A percentile compares a stretch with the other conserved stretches of the same genome.
phyloP scores from a whole-genome alignment of 2,888 invertebrate species.

The Microctonus aethiopoides region DNA sequence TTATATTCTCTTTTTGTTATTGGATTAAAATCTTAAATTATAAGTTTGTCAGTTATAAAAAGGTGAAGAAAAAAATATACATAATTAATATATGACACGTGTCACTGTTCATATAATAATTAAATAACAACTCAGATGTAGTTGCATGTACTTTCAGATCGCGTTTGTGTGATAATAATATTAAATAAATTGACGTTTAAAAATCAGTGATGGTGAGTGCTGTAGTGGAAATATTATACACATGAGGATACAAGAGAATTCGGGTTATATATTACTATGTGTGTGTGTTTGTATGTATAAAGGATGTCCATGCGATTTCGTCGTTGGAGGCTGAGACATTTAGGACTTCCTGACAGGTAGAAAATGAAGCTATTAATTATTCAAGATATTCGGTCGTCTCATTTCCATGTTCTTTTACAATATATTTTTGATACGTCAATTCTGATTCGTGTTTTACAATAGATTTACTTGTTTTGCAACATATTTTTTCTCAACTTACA shows the following conservation, averaged over 20 bases:
- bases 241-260: too few species aligned
- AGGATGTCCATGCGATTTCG: slow-evolving; percentile 34
- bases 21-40: too few species aligned
- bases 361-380: slow-evolving; percentile 65
- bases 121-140: not conserved
- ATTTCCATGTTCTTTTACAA: slow-evolving; percentile 31
- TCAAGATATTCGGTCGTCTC: slow-evolving; percentile 37
- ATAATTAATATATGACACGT: not conserved
- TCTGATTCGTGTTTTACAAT: slow-evolving; percentile 9
- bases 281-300: too few species aligned
- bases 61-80: slow-evolving; percentile 35
- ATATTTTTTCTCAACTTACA: not conserved
- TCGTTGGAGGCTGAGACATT: slow-evolving; percentile 49
- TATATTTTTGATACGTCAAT: not conserved
- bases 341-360: slow-evolving; percentile 60
- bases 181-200: too few species aligned
- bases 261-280: too few species aligned
- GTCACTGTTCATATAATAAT: not conserved
- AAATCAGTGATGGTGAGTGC: too few species aligned
- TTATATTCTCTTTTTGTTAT: too few species aligned
- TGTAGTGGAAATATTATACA: too few species aligned
- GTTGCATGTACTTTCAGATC: not conserved
- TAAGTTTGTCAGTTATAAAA: too few species aligned
- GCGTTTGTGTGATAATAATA: too few species aligned
- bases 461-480: slow-evolving; percentile 1